Evolutionary conservation across 2,888 invertebrate genomes (phyloP).

Genomic region (Bellardia pandia): DNA sequence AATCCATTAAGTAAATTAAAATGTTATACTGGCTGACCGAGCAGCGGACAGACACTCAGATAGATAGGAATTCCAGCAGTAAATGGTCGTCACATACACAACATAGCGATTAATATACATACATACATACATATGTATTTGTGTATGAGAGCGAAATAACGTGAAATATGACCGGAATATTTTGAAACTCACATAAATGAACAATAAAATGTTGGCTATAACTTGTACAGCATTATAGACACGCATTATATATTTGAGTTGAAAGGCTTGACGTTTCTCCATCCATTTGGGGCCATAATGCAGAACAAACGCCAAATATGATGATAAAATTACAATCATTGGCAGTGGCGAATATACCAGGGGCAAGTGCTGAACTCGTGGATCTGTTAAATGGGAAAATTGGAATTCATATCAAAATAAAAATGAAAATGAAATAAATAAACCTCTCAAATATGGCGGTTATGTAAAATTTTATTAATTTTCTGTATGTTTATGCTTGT

Average conservation of each 20-base stretch:
- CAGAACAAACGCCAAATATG: constrained; percentile 89
- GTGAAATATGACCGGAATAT: not conserved
- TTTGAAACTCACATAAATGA: constrained; percentile 74
- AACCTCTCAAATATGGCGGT: not conserved
- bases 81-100: not conserved
- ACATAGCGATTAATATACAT: not conserved
- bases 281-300: constrained; percentile 90
- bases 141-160: not conserved
- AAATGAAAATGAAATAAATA: not conserved
- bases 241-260: constrained; percentile 87
- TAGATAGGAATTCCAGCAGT: not conserved
- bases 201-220: constrained; percentile 73
- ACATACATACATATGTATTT: not conserved
- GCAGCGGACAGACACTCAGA: not conserved
- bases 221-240: constrained; percentile 88
- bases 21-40: constrained; percentile 11
- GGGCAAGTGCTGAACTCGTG: constrained; percentile 86
- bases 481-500: not conserved
- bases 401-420: not conserved
- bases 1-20: constrained; percentile 67
- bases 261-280: constrained; percentile 87
- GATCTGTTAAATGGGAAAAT: constrained; percentile 73
- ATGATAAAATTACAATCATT: constrained; percentile 85
- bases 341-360: constrained; percentile 88
- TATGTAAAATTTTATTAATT: constrained; percentile 8